Evolutionary conservation across 2,113 vertebrate species (phyloP).

Genomic region (Sphaerodactylus townsendi): DNA sequence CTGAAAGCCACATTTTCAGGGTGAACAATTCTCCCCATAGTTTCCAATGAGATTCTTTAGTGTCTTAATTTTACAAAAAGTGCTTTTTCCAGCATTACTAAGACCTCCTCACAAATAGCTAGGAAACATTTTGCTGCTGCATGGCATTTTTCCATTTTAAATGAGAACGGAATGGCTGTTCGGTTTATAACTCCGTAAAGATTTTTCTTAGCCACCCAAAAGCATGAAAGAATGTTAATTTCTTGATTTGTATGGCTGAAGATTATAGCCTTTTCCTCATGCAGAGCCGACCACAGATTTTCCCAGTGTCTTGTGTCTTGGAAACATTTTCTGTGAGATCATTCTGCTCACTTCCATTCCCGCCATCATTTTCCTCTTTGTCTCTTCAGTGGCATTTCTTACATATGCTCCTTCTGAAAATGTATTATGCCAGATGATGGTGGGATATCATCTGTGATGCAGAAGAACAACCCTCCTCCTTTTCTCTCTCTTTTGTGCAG

Average conservation of each 20-base stretch:
- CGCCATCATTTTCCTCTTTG: no score
- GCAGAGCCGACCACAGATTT: no score
- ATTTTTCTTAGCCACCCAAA: not conserved
- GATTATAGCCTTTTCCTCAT: no score
- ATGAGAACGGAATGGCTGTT: not conserved
- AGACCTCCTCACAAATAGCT: not conserved
- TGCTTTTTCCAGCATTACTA: not conserved
- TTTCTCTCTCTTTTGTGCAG: no score
- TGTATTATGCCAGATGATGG: no score
- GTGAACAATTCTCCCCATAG: not conserved
- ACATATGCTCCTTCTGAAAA: no score
- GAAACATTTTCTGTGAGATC: no score
- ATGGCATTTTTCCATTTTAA: not conserved
- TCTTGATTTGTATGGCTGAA: constrained; percentile 13
- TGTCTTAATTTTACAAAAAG: constrained; percentile 12
- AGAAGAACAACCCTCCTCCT: no score
- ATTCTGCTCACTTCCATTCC: no score
- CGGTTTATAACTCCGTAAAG: constrained; percentile 1
- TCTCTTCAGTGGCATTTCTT: no score
- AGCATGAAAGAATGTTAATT: not conserved
- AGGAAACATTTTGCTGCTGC: not conserved
- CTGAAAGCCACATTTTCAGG: not conserved
- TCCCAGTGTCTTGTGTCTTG: no score
- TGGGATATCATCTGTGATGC: no score
- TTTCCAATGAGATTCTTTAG: not conserved